Evolutionary conservation across 2,797 vertebrate genomes (phyloP), one percentile per base, ranked within the genome.

Genomic region (Sebastiscus tertius): DNA sequence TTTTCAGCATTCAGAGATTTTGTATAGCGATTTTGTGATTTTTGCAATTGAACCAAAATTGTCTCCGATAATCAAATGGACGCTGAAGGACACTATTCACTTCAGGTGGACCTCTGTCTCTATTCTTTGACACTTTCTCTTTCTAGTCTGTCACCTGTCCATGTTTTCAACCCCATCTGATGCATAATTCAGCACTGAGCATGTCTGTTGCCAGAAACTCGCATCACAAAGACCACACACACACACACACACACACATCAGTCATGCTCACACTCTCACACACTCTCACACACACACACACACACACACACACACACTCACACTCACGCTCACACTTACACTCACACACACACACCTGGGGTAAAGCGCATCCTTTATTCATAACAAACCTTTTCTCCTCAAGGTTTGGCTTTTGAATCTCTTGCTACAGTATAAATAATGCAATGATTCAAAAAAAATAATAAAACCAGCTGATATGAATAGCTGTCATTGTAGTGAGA

Each of bases 351-450:
- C 56, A 87, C 76, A 87, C 76, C 65, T 66, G 26, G 84, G 56
- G 76, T 81, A 86, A 87, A 81, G 64, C 68, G 20, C 87, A 89
- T 93, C 82, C 88, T 87, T 92, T 90, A 94, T 91, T 92, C 92
- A 92, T 90, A 90, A 78, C 82, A 84, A 90, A 85, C 26, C 24
- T 78, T 79, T 85, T 87, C 70, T 87, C 87, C 86, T 89, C 88
- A 70, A 92, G 88, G 82, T 89, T 89, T 77, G 65, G 67, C 77
- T 91, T 89, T 86, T 88, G 74, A 81, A 85, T 87, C 62, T 79
- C n/a, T 77, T n/a, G 22, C 62, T 63, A 61, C 20, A 24, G 27
- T 61, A 91, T 94, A 87, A 93, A 93, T 92, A 84, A 93, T 94
- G 91, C 85, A 93, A 55, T 80, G n/a, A 49, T 33, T 46, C 8